Percentiles rank a stretch among this genome's conserved stretches.
Evolutionary conservation across 2,113 vertebrate genomes (phyloP).

Genomic region (Trochalopteron elliotii): DNA sequence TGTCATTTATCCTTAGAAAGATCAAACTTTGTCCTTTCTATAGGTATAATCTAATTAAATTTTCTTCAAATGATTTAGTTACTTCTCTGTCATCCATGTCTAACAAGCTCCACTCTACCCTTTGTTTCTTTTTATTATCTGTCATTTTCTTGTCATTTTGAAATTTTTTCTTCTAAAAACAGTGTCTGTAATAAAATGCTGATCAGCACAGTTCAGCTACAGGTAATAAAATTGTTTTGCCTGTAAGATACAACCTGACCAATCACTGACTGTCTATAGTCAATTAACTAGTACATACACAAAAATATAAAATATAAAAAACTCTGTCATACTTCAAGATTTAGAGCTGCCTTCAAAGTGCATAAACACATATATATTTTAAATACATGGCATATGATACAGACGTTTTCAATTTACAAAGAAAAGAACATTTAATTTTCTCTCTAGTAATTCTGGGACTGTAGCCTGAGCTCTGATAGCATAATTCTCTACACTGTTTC

Average conservation of each 20-base stretch:
- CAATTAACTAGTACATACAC: neutral
- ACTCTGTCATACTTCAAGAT: neutral
- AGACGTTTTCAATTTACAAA: neutral
- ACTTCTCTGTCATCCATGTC: neutral
- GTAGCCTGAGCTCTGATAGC: neutral
- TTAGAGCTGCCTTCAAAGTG: neutral
- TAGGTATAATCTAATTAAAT: neutral
- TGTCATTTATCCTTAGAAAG: neutral
- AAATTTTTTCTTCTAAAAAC: neutral
- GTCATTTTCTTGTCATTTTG: neutral
- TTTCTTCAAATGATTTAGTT: neutral
- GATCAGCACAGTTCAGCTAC: neutral
- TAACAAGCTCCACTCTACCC: neutral
- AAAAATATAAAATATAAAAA: neutral
- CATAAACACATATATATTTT: neutral
- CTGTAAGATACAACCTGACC: neutral
- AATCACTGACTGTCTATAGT: neutral
- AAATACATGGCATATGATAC: neutral
- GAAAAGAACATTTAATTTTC: neutral
- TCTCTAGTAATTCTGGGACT: neutral
- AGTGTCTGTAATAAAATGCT: neutral
- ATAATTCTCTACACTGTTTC: neutral
- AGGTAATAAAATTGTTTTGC: neutral
- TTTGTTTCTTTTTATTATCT: neutral
- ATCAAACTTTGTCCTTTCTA: neutral